Conservation (phyloP, 30 jellyfish, hydroid and myxozoan genomes). For the Catostylus mosaicus region DNA sequence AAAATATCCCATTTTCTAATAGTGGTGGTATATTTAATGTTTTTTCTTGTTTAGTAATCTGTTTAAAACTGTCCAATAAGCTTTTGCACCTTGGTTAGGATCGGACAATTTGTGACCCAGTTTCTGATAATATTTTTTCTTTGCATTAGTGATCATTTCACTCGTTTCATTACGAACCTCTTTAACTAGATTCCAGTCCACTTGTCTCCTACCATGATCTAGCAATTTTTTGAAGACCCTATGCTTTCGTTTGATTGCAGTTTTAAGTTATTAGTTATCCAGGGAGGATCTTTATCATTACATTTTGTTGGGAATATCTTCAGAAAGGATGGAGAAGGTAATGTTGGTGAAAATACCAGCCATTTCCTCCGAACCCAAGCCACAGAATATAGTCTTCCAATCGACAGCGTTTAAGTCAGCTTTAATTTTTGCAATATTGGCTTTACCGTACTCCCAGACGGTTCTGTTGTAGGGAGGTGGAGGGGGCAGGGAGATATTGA, state of each 20-base stretch:
- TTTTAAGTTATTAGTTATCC: slow-evolving; percentile 60
- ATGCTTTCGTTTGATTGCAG: slow-evolving; percentile 48
- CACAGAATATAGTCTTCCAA: slow-evolving; percentile 34
- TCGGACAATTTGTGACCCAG: slow-evolving; percentile 60
- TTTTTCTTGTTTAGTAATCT: slow-evolving; percentile 42
- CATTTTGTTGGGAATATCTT: slow-evolving; percentile 44
- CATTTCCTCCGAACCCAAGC: slow-evolving; percentile 52
- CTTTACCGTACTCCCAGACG: no score
- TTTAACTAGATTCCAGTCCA: slow-evolving; percentile 42
- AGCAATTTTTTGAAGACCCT: slow-evolving; percentile 41
- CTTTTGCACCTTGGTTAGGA: no score
- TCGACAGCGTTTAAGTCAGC: no score
- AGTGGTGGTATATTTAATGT: no score
- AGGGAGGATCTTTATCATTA: slow-evolving; percentile 56
- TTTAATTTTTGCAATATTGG: no score
- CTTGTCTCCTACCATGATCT: slow-evolving; percentile 39
- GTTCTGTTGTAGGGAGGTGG: no score
- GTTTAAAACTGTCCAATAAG: slow-evolving; percentile 51
- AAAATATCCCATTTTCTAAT: no score
- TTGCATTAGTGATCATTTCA: slow-evolving; percentile 28
- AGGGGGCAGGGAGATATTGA: no score
- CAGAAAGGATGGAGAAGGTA: slow-evolving; percentile 16
- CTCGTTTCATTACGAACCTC: slow-evolving; percentile 23
- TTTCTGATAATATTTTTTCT: slow-evolving; percentile 31
- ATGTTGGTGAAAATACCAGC: slow-evolving; percentile 35